Evolutionary conservation across 2,888 invertebrate genomes (phyloP), one percentile per base, ranked within the genome.

Genomic region (Notodromas monacha): DNA sequence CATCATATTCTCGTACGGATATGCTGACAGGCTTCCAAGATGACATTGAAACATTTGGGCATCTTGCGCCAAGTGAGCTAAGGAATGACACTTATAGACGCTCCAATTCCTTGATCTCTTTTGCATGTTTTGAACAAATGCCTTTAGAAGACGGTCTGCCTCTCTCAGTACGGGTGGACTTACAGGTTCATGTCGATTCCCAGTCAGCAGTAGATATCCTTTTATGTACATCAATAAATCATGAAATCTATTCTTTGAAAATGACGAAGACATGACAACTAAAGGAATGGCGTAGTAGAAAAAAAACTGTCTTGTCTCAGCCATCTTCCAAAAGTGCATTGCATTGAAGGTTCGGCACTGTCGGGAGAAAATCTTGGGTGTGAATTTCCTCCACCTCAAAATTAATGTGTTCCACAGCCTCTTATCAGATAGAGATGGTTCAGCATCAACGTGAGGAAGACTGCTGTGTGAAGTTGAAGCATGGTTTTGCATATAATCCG

Each of bases 1-100:
- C 21, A 21, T 21, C n/a, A 21, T 21, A 21, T 21, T 21, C 21
- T 21, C 21, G 21, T 21, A 21, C n/a, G 21, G 21, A 21, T 21
- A 21, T 8, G 21, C 21, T 21, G 21, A 21, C 21, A 21, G 21
- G 21, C 21, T 21, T n/a, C 21, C 21, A 21, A 21, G 21, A 21
- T 21, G 21, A 21, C 21, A 21, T 21, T 21, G 21, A n/a, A 21
- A 21, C n/a, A 21, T 21, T 21, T 21, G 8, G 6, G 21, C 21
- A 21, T 21, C 21, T 21, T 21, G 21, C 21, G 21, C 21, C 21
- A 21, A 21, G 21, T 21, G 21, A 21, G 21, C 6, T n/a, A 21
- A 21, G 6, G 21, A 21, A n/a, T 21, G 21, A n/a, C 21, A 21
- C n/a, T 21, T 21, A n/a, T 21, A 21, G 8, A 21, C 21, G n/a